phyloP scores from a whole-genome alignment of 2,888 invertebrate species.

The Drosophila mulleri region DNA sequence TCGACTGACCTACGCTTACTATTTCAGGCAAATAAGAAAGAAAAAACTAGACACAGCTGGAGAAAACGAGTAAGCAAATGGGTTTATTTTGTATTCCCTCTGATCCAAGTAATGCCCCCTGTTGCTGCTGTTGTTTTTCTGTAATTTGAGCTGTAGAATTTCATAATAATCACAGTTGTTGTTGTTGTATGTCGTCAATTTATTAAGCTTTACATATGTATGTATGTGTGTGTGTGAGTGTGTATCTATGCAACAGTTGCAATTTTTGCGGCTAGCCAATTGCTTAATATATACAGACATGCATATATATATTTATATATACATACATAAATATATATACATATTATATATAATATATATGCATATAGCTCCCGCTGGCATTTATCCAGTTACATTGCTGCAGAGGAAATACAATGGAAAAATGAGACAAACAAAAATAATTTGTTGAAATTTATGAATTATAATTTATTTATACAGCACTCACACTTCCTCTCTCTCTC shows the following conservation, averaged over 20 bases:
- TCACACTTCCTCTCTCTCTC: not conserved
- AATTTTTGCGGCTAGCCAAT: conserved; percentile 50
- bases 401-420: conserved; percentile 50
- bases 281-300: conserved; percentile 22
- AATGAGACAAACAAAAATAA: conserved; percentile 43
- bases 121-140: not conserved
- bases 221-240: not conserved
- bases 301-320: not conserved
- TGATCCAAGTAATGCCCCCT: not conserved
- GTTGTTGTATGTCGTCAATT: conserved; percentile 34
- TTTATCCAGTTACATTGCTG: conserved; percentile 62
- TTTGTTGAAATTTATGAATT: conserved; percentile 67
- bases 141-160: conserved; percentile 54
- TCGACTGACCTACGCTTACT: conserved; percentile 37
- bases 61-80: conserved; percentile 9
- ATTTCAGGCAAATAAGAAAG: conserved; percentile 2
- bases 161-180: conserved; percentile 34
- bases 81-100: not conserved
- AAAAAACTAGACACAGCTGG: conserved; percentile 10
- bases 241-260: conserved; percentile 42
- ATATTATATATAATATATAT: conserved; percentile 6
- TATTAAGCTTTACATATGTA: conserved; percentile 28
- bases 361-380: conserved; percentile 28
- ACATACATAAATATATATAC: conserved; percentile 2
- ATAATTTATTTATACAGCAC: conserved; percentile 53